phyloP scores from a whole-genome alignment of 2,888 invertebrate genomes.

The Melinopterus prodromus region DNA sequence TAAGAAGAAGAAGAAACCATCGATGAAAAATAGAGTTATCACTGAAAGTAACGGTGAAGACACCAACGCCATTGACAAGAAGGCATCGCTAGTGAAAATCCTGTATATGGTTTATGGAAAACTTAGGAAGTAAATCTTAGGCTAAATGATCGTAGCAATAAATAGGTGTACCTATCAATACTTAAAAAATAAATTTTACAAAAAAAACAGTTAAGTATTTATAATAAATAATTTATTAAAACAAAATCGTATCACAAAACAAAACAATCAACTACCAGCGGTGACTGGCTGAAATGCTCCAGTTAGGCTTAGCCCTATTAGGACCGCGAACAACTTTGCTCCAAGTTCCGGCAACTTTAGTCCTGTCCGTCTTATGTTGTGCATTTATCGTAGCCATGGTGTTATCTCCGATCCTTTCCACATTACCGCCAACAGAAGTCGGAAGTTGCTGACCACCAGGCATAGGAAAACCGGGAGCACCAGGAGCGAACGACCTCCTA shows the following conservation, averaged over 20 bases:
- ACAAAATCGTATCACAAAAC: neutral
- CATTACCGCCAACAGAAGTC: conserved; percentile 10
- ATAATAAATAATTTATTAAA: neutral
- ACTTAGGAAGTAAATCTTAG: neutral
- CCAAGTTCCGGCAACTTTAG: conserved; percentile 30
- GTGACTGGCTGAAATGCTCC: conserved; percentile 20
- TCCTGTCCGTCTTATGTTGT: conserved; percentile 26
- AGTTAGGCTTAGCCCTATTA: conserved; percentile 31
- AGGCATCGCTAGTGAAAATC: neutral
- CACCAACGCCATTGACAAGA: neutral
- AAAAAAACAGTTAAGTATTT: neutral
- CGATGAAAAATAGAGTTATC: neutral
- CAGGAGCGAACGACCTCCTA: conserved; percentile 25
- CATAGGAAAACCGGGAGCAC: conserved; percentile 21
- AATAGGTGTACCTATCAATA: neutral
- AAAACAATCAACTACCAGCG: conserved; percentile 24
- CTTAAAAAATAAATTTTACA: neutral
- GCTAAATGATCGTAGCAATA: neutral
- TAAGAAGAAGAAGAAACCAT: neutral
- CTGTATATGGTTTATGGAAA: neutral
- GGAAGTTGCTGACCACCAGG: neutral
- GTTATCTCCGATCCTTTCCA: conserved; percentile 23
- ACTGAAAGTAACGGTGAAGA: neutral
- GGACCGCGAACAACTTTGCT: conserved; percentile 32
- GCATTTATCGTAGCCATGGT: conserved; percentile 29